These are phyloP conservation scores for Calameuta idolon DNA, from an alignment of 2,888 invertebrate species.

Conservation along the genomic window DNA sequence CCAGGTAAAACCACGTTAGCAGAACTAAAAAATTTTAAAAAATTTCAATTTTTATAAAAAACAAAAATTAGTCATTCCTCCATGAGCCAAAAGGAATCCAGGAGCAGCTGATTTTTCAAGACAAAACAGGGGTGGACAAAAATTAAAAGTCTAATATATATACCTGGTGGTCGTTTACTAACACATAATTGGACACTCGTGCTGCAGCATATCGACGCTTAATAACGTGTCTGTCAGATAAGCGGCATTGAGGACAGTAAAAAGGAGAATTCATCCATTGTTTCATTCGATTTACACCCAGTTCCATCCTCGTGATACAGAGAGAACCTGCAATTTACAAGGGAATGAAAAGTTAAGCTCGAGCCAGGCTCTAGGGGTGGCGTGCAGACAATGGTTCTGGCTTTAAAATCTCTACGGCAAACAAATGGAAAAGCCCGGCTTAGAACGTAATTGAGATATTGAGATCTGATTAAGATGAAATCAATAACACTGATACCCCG, in stretches of 20 bases:
- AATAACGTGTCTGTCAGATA: conserved; percentile 46
- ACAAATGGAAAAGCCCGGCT: conserved; percentile 60
- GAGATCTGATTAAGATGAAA: conserved; percentile 67
- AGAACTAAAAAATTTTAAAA: neutral
- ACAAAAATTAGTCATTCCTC: neutral
- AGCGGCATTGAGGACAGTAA: conserved; percentile 24
- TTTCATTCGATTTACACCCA: conserved; percentile 64
- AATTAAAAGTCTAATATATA: neutral
- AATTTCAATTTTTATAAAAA: neutral
- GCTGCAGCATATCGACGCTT: conserved; percentile 41
- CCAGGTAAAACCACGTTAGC: neutral
- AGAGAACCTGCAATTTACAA: conserved; percentile 63
- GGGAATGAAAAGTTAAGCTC: conserved; percentile 67
- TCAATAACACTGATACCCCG: conserved; percentile 55
- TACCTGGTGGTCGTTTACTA: neutral
- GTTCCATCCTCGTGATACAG: conserved; percentile 43
- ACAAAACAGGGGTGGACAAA: neutral
- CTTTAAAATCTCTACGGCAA: conserved; percentile 66
- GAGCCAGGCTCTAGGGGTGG: conserved; percentile 59
- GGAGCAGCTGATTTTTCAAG: neutral
- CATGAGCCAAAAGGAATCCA: neutral
- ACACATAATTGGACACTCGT: conserved; percentile 37
- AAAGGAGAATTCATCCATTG: conserved; percentile 43
- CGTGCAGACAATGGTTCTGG: conserved; percentile 61
- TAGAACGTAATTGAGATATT: conserved; percentile 66